Evolutionary conservation across 2,888 invertebrate genomes (phyloP).

Genomic region (Zootermopsis nevadensis): DNA sequence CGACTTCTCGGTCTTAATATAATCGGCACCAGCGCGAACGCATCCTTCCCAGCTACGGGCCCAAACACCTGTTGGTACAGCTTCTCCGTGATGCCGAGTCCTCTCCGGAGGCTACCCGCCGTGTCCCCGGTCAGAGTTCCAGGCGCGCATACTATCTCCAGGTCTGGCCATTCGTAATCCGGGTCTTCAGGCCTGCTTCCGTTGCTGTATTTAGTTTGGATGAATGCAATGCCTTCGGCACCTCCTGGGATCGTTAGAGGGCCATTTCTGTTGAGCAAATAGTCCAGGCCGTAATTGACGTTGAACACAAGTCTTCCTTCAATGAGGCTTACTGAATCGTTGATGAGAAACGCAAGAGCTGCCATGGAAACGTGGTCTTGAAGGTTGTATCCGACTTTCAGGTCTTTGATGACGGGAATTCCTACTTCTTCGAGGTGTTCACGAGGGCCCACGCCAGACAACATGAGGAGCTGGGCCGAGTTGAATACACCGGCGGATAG

Average conservation of each 20-base stretch:
- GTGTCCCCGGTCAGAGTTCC: slow-evolving; percentile 81
- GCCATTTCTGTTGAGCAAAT: slow-evolving; percentile 59
- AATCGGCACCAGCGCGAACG: slow-evolving; percentile 79
- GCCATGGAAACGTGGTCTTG: slow-evolving; percentile 63
- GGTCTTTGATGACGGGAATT: slow-evolving; percentile 61
- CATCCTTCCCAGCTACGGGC: slow-evolving; percentile 66
- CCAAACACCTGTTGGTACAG: slow-evolving; percentile 70
- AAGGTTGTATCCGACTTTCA: slow-evolving; percentile 63
- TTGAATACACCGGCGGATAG: slow-evolving; percentile 85
- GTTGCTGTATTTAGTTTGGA: slow-evolving; percentile 59
- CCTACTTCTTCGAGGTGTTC: slow-evolving; percentile 70
- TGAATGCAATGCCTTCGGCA: slow-evolving; percentile 63
- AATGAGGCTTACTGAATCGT: slow-evolving; percentile 56
- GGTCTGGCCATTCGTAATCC: slow-evolving; percentile 74
- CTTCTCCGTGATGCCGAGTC: slow-evolving; percentile 65
- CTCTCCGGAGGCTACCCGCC: slow-evolving; percentile 65
- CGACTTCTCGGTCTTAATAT: slow-evolving; percentile 79
- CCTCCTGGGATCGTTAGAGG: slow-evolving; percentile 63
- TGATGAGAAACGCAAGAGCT: slow-evolving; percentile 60
- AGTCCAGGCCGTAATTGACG: slow-evolving; percentile 60
- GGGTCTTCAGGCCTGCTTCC: slow-evolving; percentile 58
- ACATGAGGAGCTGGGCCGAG: slow-evolving; percentile 86
- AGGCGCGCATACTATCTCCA: slow-evolving; percentile 83
- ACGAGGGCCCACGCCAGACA: slow-evolving; percentile 83
- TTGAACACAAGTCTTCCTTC: slow-evolving; percentile 55